Conservation (phyloP, 2,113 vertebrate genomes). For the Podarcis cretensis region DNA sequence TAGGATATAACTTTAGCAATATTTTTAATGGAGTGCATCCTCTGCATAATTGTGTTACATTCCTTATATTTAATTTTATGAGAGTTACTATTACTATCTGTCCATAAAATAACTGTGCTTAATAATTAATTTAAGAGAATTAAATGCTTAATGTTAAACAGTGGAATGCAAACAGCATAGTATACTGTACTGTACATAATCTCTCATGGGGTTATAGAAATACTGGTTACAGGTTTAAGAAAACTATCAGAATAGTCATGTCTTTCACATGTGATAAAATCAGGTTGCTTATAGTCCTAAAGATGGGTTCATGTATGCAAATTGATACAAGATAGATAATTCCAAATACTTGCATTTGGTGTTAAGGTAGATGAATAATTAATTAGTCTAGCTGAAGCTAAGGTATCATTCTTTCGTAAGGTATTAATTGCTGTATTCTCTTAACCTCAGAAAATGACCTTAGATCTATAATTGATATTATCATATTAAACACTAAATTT, state of each 20-base stretch:
- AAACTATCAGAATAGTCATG: neutral
- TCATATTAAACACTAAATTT: too few relatives aligned
- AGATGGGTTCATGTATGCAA: slow-evolving; percentile 42
- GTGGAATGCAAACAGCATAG: neutral
- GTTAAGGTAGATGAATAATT: slow-evolving; percentile 59
- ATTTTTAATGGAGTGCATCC: slow-evolving; percentile 33
- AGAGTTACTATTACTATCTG: neutral
- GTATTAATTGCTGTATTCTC: slow-evolving; percentile 30
- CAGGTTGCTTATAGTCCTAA: slow-evolving; percentile 44
- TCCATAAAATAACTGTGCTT: neutral
- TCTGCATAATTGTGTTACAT: neutral
- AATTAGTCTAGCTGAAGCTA: slow-evolving; percentile 46
- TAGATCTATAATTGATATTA: slow-evolving; percentile 20
- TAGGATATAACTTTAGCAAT: slow-evolving; percentile 7
- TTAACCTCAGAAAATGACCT: slow-evolving; percentile 42
- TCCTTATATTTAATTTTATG: slow-evolving; percentile 17
- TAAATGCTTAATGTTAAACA: slow-evolving; percentile 1
- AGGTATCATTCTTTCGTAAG: slow-evolving; percentile 55
- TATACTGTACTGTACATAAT: neutral
- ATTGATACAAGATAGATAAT: slow-evolving; percentile 48
- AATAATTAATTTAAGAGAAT: slow-evolving; percentile 20
- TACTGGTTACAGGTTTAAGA: slow-evolving; percentile 4
- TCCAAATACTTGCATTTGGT: slow-evolving; percentile 36
- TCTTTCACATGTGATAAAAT: slow-evolving; percentile 33
- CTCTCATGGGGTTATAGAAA: neutral